phyloP scores from a whole-genome alignment of 2,797 vertebrate species.

The Netta rufina region DNA sequence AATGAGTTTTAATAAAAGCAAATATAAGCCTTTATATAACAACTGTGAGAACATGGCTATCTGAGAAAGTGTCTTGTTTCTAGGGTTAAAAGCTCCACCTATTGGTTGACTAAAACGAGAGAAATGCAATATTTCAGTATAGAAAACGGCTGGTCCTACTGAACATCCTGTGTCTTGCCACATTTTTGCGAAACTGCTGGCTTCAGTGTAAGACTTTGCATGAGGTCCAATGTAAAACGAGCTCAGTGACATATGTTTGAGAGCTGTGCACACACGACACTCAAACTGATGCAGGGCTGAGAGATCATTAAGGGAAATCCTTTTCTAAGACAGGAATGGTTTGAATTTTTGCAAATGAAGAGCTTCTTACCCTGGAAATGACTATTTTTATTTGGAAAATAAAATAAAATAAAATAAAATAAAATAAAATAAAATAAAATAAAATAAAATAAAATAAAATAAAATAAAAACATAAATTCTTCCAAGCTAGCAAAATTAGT shows the following conservation, averaged over 20 bases:
- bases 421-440: background rate
- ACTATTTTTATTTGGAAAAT: background rate
- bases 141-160: background rate
- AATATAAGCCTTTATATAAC: background rate
- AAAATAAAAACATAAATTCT: background rate
- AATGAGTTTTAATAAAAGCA: slow-evolving; percentile 47
- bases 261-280: background rate
- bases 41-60: background rate
- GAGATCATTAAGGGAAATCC: background rate
- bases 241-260: background rate
- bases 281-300: background rate
- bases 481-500: background rate
- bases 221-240: background rate
- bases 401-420: background rate
- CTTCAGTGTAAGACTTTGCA: background rate
- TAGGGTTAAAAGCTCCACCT: slow-evolving; percentile 71
- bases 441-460: background rate
- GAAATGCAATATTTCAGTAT: background rate
- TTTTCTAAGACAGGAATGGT: background rate
- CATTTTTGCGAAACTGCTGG: background rate
- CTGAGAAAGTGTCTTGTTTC: slow-evolving; percentile 19
- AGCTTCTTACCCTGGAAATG: background rate
- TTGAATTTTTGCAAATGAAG: background rate
- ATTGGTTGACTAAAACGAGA: slow-evolving; percentile 47
- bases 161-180: background rate